Evolutionary conservation across 2,888 invertebrate genomes (phyloP).

Genomic region (Gisinianus flammeolus): DNA sequence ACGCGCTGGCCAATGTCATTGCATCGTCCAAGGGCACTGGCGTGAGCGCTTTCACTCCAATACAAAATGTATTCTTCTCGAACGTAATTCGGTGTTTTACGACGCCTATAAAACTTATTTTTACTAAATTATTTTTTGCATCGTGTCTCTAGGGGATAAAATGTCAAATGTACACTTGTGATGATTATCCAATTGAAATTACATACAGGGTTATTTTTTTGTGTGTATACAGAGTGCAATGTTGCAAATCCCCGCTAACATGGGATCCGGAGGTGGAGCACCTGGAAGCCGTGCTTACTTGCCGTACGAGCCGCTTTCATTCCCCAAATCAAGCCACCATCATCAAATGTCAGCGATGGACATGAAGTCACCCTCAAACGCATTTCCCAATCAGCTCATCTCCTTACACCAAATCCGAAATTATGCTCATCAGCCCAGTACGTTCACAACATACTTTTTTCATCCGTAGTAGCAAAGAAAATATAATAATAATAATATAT

Average conservation of each 20-base stretch:
- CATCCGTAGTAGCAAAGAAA: no score
- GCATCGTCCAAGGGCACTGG: slow-evolving; percentile 56
- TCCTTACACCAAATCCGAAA: slow-evolving; percentile 95
- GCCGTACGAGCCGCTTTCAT: slow-evolving; percentile 87
- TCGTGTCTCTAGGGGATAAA: no score
- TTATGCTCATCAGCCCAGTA: slow-evolving; percentile 94
- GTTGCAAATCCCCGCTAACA: slow-evolving; percentile 69
- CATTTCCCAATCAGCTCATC: slow-evolving; percentile 90
- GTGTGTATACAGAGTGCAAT: slow-evolving; percentile 58
- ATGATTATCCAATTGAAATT: no score
- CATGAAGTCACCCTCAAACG: slow-evolving; percentile 64
- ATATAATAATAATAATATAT: no score
- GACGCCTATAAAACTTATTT: slow-evolving; percentile 37
- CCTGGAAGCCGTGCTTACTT: slow-evolving; percentile 76
- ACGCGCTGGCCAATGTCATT: slow-evolving; percentile 57
- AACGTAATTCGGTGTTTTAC: no score
- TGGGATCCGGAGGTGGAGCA: slow-evolving; percentile 67
- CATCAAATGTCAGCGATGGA: slow-evolving; percentile 61
- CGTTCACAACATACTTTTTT: no score
- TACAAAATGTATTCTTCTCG: slow-evolving; percentile 65
- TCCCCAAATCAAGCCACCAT: slow-evolving; percentile 70
- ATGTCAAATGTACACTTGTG: no score
- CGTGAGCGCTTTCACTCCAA: slow-evolving; percentile 84
- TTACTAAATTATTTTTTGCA: slow-evolving; percentile 22
- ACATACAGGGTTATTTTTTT: no score